Base-by-base conservation (phyloP, 64 coral and sea anemone species). In the Montipora foliosa region DNA sequence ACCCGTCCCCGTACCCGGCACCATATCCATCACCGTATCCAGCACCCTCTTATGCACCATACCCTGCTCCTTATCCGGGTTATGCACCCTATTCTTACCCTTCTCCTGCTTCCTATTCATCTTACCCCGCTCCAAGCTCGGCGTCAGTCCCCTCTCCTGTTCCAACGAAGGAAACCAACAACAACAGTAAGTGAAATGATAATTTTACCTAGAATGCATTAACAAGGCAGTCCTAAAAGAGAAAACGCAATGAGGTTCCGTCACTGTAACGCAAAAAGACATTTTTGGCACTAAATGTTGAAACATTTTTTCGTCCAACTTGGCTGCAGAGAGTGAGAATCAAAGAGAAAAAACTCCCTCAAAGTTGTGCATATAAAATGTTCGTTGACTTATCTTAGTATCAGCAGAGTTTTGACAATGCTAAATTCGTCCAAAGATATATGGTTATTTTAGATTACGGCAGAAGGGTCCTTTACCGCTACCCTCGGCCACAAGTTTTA, bases 1-100 rank as follows among this genome's bases (percentile, higher is more conserved):
- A 55, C 15, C 71, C 79, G 8, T 25, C 79, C 12, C 66, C 78
- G 37, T 45, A 47, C 57, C 70, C 71, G 58, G 67, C 81, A 59
- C 72, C 87, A 37, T 89, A 89, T 89, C 87, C 87, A 15, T 76
- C 87, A 46, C 55, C 53, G n/a, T 87, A 20, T 6, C 49, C 90
- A 37, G 67, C 90, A 49, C 70, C 81, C 3, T 24, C 82, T 52
- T 66, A 57, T 53, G 81, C 74, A 4, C 72, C 78, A 10, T 82
- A 92, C 48, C 72, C 72, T 44, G 55, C 74, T 48, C 55, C 78
- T 76, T 74, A 92, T 25, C 90, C 90, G 4, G 90, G 81, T 0
- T 78, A 81, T 24, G 70, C 90, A 19, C 90, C 90, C 60, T 79
- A 79, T 81, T 47, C 80, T 5, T 82, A 81, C 47, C 81, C 81